Percentiles rank a stretch among this genome's conserved stretches.
Conservation (phyloP, 23 tunicate species). For the Clavelina lepadiformis region DNA sequence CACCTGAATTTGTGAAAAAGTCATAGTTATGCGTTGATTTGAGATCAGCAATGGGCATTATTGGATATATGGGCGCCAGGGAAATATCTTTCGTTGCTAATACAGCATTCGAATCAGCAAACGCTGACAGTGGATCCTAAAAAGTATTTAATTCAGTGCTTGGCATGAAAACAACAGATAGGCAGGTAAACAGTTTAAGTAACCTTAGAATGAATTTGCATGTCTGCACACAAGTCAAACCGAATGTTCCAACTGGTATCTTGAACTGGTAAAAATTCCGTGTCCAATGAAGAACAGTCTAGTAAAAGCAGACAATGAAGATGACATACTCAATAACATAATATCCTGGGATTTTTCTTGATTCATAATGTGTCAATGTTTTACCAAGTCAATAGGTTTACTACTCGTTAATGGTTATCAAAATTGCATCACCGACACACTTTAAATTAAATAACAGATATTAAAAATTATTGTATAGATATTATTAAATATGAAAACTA, state of each 20-base stretch:
- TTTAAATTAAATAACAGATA: no score
- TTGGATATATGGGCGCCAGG: slow-evolving; percentile 34
- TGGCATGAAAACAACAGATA: slow-evolving; percentile 4
- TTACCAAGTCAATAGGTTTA: no score
- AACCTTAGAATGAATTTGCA: slow-evolving; percentile 7
- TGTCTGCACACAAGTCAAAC: not conserved
- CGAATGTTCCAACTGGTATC: slow-evolving; percentile 8
- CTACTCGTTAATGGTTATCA: no score
- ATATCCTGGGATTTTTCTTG: no score
- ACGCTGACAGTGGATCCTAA: slow-evolving; percentile 38
- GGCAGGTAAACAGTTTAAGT: not conserved
- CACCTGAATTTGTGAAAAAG: slow-evolving; percentile 20
- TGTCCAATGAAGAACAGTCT: slow-evolving; percentile 1
- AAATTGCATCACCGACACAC: no score
- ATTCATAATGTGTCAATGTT: no score
- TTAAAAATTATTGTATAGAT: no score
- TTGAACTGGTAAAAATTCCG: not conserved
- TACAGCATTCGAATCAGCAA: slow-evolving; percentile 33
- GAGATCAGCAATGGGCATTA: slow-evolving; percentile 43
- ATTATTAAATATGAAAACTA: no score
- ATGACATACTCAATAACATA: no score
- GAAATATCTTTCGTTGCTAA: slow-evolving; percentile 12
- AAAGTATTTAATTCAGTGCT: not conserved
- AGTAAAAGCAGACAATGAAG: no score
- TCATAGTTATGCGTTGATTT: slow-evolving; percentile 29